These are phyloP conservation scores for Sander lucioperca DNA, from an alignment of 2,113 vertebrate species.

Conservation along the genomic window DNA sequence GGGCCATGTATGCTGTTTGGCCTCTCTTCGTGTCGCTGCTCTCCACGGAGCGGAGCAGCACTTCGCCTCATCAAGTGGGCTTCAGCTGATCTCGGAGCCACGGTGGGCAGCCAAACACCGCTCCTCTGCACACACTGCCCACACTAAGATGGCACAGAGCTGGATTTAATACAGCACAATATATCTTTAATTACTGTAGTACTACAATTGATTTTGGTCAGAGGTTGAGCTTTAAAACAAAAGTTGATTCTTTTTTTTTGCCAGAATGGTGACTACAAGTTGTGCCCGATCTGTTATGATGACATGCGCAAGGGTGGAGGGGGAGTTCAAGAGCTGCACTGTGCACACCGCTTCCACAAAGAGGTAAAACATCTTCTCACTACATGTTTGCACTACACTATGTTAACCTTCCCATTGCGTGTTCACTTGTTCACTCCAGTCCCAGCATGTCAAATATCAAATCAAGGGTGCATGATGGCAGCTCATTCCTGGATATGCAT, in stretches of 20 bases:
- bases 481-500: constrained; percentile 42
- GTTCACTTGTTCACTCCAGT: not conserved
- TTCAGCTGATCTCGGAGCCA: too few species aligned
- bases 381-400: constrained; percentile 9
- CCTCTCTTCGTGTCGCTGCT: too few species aligned
- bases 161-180: too few species aligned
- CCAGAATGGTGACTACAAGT: constrained; percentile 69
- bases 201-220: not conserved
- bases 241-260: not conserved
- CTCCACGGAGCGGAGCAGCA: too few species aligned
- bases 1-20: too few species aligned
- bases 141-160: too few species aligned
- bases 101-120: too few species aligned
- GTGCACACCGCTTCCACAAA: constrained; percentile 80
- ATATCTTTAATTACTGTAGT: not conserved
- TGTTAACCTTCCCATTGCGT: not conserved
- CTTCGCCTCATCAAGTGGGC: too few species aligned
- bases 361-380: constrained; percentile 60
- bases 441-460: constrained; percentile 54
- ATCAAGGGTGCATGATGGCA: constrained; percentile 22
- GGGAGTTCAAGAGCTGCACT: constrained; percentile 72
- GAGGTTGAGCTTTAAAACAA: not conserved
- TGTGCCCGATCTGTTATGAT: constrained; percentile 78
- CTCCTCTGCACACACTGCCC: too few species aligned
- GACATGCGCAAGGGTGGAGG: constrained; percentile 60